These are phyloP conservation scores for Phylloscopus trochilus DNA, from an alignment of 2,113 vertebrate genomes.

Conservation along the genomic window DNA sequence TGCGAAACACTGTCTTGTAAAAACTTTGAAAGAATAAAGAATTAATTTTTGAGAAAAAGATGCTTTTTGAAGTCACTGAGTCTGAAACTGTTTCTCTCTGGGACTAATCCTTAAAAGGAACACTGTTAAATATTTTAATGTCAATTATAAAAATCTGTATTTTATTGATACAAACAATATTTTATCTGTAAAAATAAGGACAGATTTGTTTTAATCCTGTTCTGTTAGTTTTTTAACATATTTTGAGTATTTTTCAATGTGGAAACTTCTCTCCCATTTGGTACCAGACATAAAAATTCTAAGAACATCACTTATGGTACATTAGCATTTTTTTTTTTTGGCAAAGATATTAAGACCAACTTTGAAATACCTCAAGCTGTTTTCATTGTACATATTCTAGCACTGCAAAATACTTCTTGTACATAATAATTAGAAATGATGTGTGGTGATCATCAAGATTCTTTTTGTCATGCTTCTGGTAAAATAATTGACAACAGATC, in stretches of 20 bases:
- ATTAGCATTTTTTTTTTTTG: background rate
- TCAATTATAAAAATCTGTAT: background rate
- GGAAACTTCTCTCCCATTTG: background rate
- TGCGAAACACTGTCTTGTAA: background rate
- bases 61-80: background rate
- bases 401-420: background rate
- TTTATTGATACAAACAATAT: background rate
- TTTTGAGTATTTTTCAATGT: background rate
- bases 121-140: background rate
- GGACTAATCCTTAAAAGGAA: background rate
- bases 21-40: background rate
- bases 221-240: background rate
- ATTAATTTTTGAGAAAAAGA: background rate
- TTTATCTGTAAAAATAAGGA: background rate
- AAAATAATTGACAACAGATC: background rate
- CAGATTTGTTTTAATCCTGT: background rate
- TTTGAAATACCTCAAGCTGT: background rate
- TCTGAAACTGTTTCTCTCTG: background rate
- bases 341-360: background rate
- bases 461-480: background rate
- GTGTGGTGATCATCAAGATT: background rate
- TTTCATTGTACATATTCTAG: background rate
- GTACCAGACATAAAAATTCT: background rate
- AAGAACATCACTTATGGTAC: background rate
- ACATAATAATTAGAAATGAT: background rate